Base-by-base conservation (phyloP, 92 coral and sea anemone species). In the Parazoanthus atlanticus region DNA sequence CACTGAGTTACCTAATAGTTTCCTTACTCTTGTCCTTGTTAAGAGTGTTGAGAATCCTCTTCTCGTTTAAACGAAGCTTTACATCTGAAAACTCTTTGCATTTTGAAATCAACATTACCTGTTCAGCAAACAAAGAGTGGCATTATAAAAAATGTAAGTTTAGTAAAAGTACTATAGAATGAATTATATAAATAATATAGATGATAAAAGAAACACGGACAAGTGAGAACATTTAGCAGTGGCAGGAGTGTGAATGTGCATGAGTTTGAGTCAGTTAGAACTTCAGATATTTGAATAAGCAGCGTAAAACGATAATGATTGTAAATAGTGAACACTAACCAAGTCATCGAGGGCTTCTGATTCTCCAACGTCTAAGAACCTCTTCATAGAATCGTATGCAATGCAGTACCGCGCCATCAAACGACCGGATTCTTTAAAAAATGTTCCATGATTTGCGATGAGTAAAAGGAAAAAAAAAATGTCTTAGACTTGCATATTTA, bases 401-500 rank as follows among this genome's bases (percentile, higher is more conserved):
- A 97, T 94, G 61, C 93, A 97, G 91, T 97, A 97, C 80, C 99
- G 93, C 29, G 99, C 99, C 99, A 97, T 97, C 66, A 97, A 89
- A 28, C 96, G 92, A 40, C 99, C 99, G 28, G 97, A 88, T 78
- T 95, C 99, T 97, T 31, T 34, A 64, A 43, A 52, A 74, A 25
- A 54, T 23, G 23, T 21, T 2, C 7, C 23, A 26, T 46, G 46
- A 74, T 7, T 85, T 40, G 19, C 72, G 28, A 26, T 23, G 46
- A 56, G n/a, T 6, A 56, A 16, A 56, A 56, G 5, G 17, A 75
- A 19, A 75, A 49, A 43, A 52, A 67, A 17, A 13, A 23, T 66
- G 29, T 23, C 72, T 66, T 66, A 66, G 72, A 28, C 30, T 23
- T 70, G 75, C 75, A 6, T 19, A 15, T 70, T 7, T 31, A 70